Percentiles rank a stretch among this genome's conserved stretches.
Evolutionary conservation across 1,140 invertebrate species (phyloP).

Genomic region (Triops cancriformis): DNA sequence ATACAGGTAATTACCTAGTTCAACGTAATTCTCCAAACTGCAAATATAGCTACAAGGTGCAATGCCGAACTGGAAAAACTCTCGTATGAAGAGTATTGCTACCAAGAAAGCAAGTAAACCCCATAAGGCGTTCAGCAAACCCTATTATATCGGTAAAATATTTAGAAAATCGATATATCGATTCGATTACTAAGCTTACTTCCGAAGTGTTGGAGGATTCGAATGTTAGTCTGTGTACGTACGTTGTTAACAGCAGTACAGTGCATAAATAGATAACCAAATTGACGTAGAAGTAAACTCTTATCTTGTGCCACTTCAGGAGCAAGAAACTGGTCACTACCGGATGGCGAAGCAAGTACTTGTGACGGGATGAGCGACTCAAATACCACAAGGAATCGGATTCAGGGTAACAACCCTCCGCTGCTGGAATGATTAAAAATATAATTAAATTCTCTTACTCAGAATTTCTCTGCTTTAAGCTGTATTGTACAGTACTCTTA

Average conservation of each 20-base stretch:
- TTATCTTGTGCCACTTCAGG: constrained; percentile 68
- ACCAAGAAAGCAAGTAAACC: constrained; percentile 48
- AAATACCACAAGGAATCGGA: constrained; percentile 55
- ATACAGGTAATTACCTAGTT: constrained; percentile 40
- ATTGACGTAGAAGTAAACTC: constrained; percentile 60
- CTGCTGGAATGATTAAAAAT: neutral
- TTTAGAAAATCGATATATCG: no score
- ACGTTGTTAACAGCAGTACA: constrained; percentile 53
- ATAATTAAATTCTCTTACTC: no score
- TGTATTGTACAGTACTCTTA: no score
- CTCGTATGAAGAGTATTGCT: constrained; percentile 46
- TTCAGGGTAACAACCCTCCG: constrained; percentile 41
- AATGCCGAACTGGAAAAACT: constrained; percentile 58
- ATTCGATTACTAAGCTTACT: no score
- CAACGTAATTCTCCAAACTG: constrained; percentile 60
- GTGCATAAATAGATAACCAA: constrained; percentile 60
- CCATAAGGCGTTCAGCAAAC: constrained; percentile 14
- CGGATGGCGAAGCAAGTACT: constrained; percentile 63
- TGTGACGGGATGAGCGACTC: constrained; percentile 51
- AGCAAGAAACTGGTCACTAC: constrained; percentile 67
- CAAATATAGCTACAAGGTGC: constrained; percentile 52
- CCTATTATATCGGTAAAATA: neutral
- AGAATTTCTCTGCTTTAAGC: no score
- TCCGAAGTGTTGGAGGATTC: no score
- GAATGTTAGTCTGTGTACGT: constrained; percentile 42